These are phyloP conservation scores for Conopomorpha cramerella DNA, from an alignment of 1,140 invertebrate genomes.

Conservation along the genomic window DNA sequence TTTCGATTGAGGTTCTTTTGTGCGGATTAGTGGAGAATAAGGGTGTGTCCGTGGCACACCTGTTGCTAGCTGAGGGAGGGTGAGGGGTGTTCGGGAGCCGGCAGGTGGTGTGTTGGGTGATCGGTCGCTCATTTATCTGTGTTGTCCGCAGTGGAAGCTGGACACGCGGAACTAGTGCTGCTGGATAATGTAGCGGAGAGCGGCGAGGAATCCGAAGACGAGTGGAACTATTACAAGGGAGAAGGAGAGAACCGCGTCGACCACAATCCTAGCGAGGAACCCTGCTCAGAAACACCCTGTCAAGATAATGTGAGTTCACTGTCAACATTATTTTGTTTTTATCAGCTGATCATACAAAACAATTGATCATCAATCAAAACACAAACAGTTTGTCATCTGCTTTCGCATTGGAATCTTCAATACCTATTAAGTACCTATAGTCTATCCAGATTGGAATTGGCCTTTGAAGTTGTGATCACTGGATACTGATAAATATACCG, in stretches of 20 bases:
- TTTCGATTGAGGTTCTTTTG: too few species aligned
- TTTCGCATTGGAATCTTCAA: too few species aligned
- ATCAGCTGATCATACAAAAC: too few species aligned
- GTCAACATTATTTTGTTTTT: too few species aligned
- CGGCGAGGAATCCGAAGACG: constrained; percentile 75
- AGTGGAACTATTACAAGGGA: constrained; percentile 76
- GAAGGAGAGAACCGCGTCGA: constrained; percentile 56
- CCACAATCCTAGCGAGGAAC: constrained; percentile 33
- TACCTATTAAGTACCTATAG: too few species aligned
- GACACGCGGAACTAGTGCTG: constrained; percentile 50
- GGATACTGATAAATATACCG: too few species aligned
- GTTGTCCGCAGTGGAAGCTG: constrained; percentile 37
- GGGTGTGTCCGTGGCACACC: constrained; percentile 57
- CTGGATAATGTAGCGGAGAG: constrained; percentile 76
- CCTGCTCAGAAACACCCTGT: constrained; percentile 48
- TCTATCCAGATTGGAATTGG: too few species aligned
- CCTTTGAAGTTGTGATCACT: too few species aligned
- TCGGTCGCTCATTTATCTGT: constrained; percentile 16
- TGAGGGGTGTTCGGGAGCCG: constrained; percentile 13
- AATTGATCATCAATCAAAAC: too few species aligned
- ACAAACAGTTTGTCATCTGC: too few species aligned
- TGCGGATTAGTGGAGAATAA: constrained; percentile 10
- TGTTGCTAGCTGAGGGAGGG: constrained; percentile 29
- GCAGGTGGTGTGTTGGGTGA: constrained; percentile 20
- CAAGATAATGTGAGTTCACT: constrained; percentile 44